phyloP scores from a whole-genome alignment of 2,113 vertebrate species.

The Ctenomys sociabilis region DNA sequence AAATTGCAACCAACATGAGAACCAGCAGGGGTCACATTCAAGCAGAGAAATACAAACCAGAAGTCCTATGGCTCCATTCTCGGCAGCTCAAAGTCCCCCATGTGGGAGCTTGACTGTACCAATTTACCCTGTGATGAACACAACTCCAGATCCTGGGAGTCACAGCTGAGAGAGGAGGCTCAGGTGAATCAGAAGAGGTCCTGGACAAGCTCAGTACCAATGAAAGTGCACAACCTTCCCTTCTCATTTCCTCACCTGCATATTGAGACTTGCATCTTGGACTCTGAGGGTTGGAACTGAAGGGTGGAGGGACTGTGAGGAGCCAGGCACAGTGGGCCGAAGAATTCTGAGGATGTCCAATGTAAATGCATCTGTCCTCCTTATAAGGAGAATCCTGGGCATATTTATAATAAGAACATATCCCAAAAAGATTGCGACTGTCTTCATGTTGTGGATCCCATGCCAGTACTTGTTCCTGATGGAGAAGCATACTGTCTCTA shows the following conservation, averaged over 20 bases:
- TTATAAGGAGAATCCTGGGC: no score
- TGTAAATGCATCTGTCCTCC: no score
- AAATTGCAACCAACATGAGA: neutral
- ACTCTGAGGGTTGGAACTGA: neutral
- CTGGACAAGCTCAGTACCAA: neutral
- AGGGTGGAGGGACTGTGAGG: no score
- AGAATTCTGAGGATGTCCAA: no score
- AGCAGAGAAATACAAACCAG: neutral
- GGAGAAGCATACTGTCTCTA: no score
- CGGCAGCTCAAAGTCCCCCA: neutral
- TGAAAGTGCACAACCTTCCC: neutral
- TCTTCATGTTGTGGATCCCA: no score
- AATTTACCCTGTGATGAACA: neutral
- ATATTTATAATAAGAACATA: no score
- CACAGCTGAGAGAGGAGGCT: neutral
- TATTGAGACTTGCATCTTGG: no score
- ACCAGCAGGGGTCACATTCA: neutral
- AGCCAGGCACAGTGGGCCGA: no score
- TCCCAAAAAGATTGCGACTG: no score
- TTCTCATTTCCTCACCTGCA: neutral
- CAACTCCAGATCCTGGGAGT: neutral
- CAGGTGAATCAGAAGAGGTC: neutral
- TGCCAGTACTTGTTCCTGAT: no score
- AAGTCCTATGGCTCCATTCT: no score
- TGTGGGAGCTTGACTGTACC: neutral